Base-by-base conservation (phyloP, 2,113 vertebrate species). In the Forbesichthys agassizii region DNA sequence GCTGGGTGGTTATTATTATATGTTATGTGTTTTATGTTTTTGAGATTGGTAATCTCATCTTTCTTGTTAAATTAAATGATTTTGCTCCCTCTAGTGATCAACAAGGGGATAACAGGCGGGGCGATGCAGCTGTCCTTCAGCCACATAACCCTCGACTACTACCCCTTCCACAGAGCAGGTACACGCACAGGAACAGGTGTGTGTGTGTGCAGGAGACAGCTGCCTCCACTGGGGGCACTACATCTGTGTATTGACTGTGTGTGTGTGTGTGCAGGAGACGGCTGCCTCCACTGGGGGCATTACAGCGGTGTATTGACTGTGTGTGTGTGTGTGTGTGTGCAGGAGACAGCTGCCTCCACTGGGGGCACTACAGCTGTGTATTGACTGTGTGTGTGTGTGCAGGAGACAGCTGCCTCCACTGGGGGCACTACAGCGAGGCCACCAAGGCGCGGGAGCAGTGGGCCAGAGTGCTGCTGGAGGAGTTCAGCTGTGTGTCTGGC, bases 41-140 rank as follows among this genome's bases (percentile, higher is more conserved):
- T 27, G 27, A 27, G 2, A 27, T 27, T 27, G 27, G 27, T 27
- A 27, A 27, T 27, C 27, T 27, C 20, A 20, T 20, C 2, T 27
- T 27, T 27, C 27, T 27, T 27, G 27, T 3, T 27, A 27, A 27
- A 27, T 27, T 2, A 27, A 27, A 27, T 27, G 27, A 27, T 27
- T 27, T 13, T 16, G 16, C 16, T 58, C 10, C 52, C 42, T 64
- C 1, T 84, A 98, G 97, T 92, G 60, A 86, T 88, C 75, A 94
- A 93, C 18, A 95, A 96, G 73, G 93, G 94, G 74, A 88, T 98
- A 78, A 94, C 94, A 1, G 96, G 97, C 72, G 98, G 96, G 53
- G 98, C 98, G 73, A 98, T 99, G 97, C 98, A 99, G 74, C 90
- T 99, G 51, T 98, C 98, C 68, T 98, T 99, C 88, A 95, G 94